A percentile compares a stretch with the other conserved stretches of the same genome.
Evolutionary conservation across 2,888 invertebrate genomes (phyloP).

Genomic region (Gnatocerus cornutus): DNA sequence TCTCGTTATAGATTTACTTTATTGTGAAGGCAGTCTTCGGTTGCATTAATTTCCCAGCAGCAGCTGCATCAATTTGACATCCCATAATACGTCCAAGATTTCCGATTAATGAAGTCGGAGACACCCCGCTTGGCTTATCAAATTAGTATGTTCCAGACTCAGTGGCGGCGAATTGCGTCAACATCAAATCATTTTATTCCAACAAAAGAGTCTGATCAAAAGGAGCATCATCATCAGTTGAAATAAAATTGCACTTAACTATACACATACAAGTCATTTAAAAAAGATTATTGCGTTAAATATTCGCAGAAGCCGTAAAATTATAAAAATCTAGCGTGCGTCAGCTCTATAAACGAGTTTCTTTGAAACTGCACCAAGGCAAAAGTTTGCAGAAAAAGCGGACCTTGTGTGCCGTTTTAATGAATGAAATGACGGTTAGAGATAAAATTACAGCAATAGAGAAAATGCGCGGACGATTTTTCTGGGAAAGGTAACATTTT

Average conservation of each 20-base stretch:
- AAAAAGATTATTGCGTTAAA: constrained; percentile 52
- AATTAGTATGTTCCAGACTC: constrained; percentile 20
- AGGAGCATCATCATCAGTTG: constrained; percentile 19
- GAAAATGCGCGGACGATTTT: constrained; percentile 49
- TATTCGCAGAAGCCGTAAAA: constrained; percentile 56
- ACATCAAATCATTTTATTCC: constrained; percentile 20
- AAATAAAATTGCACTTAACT: constrained; percentile 23
- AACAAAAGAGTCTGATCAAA: constrained; percentile 3
- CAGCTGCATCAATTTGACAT: constrained; percentile 16
- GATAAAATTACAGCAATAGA: constrained; percentile 54
- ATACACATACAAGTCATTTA: constrained; percentile 36
- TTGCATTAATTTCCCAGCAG: constrained; percentile 2
- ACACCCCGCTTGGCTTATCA: constrained; percentile 14
- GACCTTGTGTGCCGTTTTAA: constrained; percentile 52
- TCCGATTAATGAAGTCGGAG: constrained; percentile 22
- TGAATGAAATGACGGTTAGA: constrained; percentile 58
- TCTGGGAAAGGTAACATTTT: constrained; percentile 50
- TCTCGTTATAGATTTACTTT: not conserved
- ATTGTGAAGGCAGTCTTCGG: not conserved
- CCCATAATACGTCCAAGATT: constrained; percentile 9
- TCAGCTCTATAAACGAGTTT: constrained; percentile 48
- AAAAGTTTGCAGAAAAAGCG: constrained; percentile 41
- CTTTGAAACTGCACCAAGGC: constrained; percentile 47
- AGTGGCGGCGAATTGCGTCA: constrained; percentile 9
- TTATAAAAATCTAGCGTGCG: constrained; percentile 54